Base-by-base conservation (phyloP, 1,140 invertebrate genomes). In the Ylistrum balloti region DNA sequence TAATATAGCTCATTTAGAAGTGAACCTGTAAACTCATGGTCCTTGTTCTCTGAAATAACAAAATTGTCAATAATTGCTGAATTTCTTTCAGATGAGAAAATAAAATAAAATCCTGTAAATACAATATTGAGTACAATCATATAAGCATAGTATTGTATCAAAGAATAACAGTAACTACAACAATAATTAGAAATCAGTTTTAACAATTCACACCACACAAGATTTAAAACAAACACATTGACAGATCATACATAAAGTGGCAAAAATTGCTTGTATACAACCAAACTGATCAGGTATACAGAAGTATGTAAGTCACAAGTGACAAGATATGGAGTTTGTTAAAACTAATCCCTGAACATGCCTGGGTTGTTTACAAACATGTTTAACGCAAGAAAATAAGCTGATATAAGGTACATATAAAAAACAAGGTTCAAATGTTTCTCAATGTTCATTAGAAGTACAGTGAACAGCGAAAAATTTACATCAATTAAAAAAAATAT, bases 21-120 rank as follows among this genome's bases (percentile, higher is more conserved):
- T 74, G 56, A 74, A 74, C 56, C 56, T 74, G 56, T 74, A 74
- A 74, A 74, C 56, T 74, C 1, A 74, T 28, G 56, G 5, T 74
- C 56, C 56, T 74, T 74, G 56, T 74, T 74, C 56, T 74, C 56
- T 74, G 56, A 74, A 74, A 74, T 74, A n/a, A 74, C 56, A 74
- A 74, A 45, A 74, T 74, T 3, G 1, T 74, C 17, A 74, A 28
- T 28, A n/a, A 48, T 48, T 20, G 45, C 35, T 38, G 35, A 45
- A 45, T 45, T 17, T 13, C 41, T 45, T 9, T 45, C 1, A 45
- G n/a, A n/a, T n/a, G n/a, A n/a, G n/a, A n/a, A n/a, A n/a, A 45
- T 15, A 17, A 45, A 45, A 45, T 9, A 45, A 45, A 45, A 45
- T 45, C 10, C 41, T 9, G 41, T 15, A 17, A 15, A 45, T 45